Base-by-base conservation (phyloP, 1,140 invertebrate species). In the Pseudomyrmex cubaensis region DNA sequence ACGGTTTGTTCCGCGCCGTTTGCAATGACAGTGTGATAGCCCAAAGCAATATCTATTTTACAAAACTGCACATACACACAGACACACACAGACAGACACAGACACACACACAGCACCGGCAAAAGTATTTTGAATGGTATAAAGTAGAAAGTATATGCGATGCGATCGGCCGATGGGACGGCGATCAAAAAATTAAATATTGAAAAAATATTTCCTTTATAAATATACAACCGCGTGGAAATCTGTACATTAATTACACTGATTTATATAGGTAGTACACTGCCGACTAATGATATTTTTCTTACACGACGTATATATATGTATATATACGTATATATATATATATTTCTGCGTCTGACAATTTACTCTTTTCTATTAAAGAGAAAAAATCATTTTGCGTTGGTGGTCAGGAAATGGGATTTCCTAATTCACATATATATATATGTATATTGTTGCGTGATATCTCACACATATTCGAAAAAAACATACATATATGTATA, bases 31-130 rank as follows among this genome's bases (percentile, higher is more conserved):
- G 83, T 89, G 89, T 87, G 87, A 90, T 90, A 85, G 87, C 35
- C 50, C 66, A 83, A 90, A 90, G 87, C 84, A 89, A 90, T 90
- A 90, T 87, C 54, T 86, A 87, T 76, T 76, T 70, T 67, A 69
- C 67, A 50, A 85, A 78, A 61, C 48, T 83, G 15, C 17, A 50
- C 57, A 54, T 5, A 35, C 0, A 35, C 35, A 35, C 5, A 35
- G 5, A 35, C 35, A 35, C 35, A 35, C 25, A 25, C 46, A 10
- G 8, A 20, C 20, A 59, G 4, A 5, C 5, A 2, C 17, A 10
- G 13, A 59, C 35, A 35, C 5, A 59, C 35, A 35, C 5, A 2
- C 25, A 50, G n/a, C 22, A 52, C 13, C 64, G 44, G 2, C 22
- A 62, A 62, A 72, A 52, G 5, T 35, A 25, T 62, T 13, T 22